Percentiles rank a stretch among this genome's conserved stretches.
Evolutionary conservation across 2,113 vertebrate genomes (phyloP).

Genomic region (Pluvianellus socialis): DNA sequence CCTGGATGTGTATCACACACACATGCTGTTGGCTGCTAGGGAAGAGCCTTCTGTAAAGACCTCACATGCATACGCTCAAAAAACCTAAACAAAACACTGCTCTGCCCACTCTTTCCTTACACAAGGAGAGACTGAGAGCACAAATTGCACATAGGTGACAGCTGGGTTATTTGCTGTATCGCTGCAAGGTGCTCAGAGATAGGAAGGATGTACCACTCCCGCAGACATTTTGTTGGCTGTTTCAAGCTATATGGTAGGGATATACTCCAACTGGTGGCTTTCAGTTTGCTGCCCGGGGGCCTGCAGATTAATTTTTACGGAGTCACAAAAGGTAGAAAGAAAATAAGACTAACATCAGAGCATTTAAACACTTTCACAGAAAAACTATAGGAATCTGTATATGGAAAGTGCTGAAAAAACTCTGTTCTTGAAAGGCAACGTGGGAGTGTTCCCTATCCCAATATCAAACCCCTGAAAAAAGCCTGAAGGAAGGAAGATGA

Average conservation of each 20-base stretch:
- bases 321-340: not conserved
- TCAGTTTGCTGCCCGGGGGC: not conserved
- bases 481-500: not conserved
- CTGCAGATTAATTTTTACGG: not conserved
- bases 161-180: not conserved
- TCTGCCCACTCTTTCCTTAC: not conserved
- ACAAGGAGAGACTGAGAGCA: not conserved
- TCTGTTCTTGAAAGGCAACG: not conserved
- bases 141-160: too few species aligned
- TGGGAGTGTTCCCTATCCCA: not conserved
- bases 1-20: not conserved
- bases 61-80: not conserved
- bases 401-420: not conserved
- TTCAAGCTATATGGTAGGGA: not conserved
- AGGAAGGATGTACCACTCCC: not conserved
- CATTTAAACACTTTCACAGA: not conserved
- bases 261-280: not conserved
- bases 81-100: not conserved
- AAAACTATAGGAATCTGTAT: not conserved
- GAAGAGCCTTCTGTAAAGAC: not conserved
- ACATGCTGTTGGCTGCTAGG: not conserved
- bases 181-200: not conserved
- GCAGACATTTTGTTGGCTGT: not conserved
- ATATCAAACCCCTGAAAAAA: not conserved
- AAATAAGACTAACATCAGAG: not conserved